These are phyloP conservation scores for Thymelicus lineola DNA, from an alignment of 2,888 invertebrate species.

Conservation along the genomic window DNA sequence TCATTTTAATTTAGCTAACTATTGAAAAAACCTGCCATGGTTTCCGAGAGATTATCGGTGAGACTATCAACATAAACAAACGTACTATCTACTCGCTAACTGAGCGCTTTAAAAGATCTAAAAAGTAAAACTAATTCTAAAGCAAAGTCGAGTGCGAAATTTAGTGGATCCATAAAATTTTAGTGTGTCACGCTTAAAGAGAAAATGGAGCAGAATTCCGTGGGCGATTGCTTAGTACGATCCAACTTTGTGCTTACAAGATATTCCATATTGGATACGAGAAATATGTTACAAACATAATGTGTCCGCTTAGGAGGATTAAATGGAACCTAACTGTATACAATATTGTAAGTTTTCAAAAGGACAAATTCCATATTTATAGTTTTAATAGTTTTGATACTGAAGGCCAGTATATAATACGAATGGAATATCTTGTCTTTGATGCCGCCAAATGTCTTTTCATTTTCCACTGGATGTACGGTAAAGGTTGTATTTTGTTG, in stretches of 20 bases:
- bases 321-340: constrained; percentile 25
- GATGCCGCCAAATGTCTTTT: background rate
- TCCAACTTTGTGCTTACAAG: constrained; percentile 32
- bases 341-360: constrained; percentile 8
- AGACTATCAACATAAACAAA: background rate
- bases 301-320: constrained; percentile 19
- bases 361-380: background rate
- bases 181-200: constrained; percentile 37
- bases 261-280: constrained; percentile 36
- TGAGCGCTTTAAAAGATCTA: constrained; percentile 29
- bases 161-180: constrained; percentile 36
- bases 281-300: constrained; percentile 32
- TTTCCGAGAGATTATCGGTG: background rate
- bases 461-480: background rate
- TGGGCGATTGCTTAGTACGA: constrained; percentile 30
- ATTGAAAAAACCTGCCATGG: no score
- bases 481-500: no score
- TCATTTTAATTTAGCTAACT: no score
- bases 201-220: constrained; percentile 35
- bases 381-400: background rate
- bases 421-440: background rate
- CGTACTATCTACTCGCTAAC: background rate
- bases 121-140: constrained; percentile 35
- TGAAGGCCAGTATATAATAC: background rate
- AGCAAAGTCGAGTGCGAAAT: constrained; percentile 35